Base-by-base conservation (phyloP, 2,888 invertebrate species). In the Yponomeuta malinellus region DNA sequence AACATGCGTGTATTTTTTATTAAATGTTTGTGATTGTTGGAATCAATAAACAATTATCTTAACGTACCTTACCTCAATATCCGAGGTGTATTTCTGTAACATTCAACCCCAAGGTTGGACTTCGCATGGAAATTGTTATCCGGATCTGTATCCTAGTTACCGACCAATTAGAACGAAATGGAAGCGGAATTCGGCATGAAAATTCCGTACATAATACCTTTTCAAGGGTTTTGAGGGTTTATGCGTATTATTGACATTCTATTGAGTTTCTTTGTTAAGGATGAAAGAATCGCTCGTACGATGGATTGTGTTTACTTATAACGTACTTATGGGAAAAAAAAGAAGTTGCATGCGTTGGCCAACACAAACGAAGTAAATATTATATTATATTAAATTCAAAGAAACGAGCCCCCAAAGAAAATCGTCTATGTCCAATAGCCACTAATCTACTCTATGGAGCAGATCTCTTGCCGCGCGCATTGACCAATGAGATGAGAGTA, bases 91-190 rank as follows among this genome's bases (percentile, higher is more conserved):
- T 43, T 59, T 59, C 52, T 59, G 52, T 15, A 43, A 15, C 52
- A 2, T 59, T 52, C 52, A 12, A 2, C 5, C 8, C 52, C 52
- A 59, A 15, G 6, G 52, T 8, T 59, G 52, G 15, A 59, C 52
- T 52, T 2, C 12, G 2, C 12, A 52, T 12, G 52, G 67, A 37
- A 67, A 67, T 67, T 43, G 67, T 37, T 37, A 67, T 64, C 33
- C 67, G 37, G 67, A 37, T 67, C 37, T 43, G 15, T 67, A 67
- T 67, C 67, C 43, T 67, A n/a, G 67, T 67, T n/a, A 67, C 67
- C 37, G 67, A 67, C 67, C 67, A 67, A 67, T 67, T 67, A 67
- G 37, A 37, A 29, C 10, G 43, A 67, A 15, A 33, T 37, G 67
- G 6, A 67, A 67, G 43, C 37, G 67, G 33, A 6, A 12, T n/a